Evolutionary conservation across 1,140 invertebrate genomes (phyloP).

Genomic region (Drosophila fuyamai): DNA sequence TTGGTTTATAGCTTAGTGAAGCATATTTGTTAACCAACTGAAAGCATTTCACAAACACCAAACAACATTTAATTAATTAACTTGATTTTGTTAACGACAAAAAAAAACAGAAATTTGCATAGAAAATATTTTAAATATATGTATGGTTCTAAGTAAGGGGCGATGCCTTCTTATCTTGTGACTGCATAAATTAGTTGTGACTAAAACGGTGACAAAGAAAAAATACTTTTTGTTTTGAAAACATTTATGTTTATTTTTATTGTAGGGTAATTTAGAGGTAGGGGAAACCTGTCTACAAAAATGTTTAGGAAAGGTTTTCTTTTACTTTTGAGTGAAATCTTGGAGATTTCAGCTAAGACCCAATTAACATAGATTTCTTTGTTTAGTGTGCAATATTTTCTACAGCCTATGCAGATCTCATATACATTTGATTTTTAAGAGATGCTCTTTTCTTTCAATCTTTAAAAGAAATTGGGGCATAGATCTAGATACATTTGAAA

Average conservation of each 20-base stretch:
- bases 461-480: slow-evolving; percentile 50
- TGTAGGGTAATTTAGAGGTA: background rate
- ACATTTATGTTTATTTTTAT: slow-evolving; percentile 19
- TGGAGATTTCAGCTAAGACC: slow-evolving; percentile 8
- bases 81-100: slow-evolving; percentile 21
- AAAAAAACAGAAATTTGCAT: slow-evolving; percentile 11
- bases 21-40: slow-evolving; percentile 47
- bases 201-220: slow-evolving; percentile 12
- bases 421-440: slow-evolving; percentile 1
- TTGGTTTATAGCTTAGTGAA: slow-evolving; percentile 31
- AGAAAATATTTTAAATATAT: slow-evolving; percentile 10
- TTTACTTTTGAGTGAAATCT: slow-evolving; percentile 34
- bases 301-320: slow-evolving; percentile 36
- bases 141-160: slow-evolving; percentile 13
- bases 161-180: slow-evolving; percentile 17
- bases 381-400: slow-evolving; percentile 29
- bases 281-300: slow-evolving; percentile 23
- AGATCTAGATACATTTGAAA: slow-evolving; percentile 54
- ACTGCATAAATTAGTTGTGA: slow-evolving; percentile 33
- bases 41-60: slow-evolving; percentile 26
- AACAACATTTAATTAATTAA: slow-evolving; percentile 20
- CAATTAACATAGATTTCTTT: slow-evolving; percentile 41
- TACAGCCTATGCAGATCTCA: slow-evolving; percentile 11
- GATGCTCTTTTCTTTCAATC: slow-evolving; percentile 19
- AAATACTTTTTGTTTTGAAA: slow-evolving; percentile 42